These are phyloP conservation scores for Caranx melampygus DNA, from an alignment of 2,113 vertebrate genomes.

Conservation along the genomic window DNA sequence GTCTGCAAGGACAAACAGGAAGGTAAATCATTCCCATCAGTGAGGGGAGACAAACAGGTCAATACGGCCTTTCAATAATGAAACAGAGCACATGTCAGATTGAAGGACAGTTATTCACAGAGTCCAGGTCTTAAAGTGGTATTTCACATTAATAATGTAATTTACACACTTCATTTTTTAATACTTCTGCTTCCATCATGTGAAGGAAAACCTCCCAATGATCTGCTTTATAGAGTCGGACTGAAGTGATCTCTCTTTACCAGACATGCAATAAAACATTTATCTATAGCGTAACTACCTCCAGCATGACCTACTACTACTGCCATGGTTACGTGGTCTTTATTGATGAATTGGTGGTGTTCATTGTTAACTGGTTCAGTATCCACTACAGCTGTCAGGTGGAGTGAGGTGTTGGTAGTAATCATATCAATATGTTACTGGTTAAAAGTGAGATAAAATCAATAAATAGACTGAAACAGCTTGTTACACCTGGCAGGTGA, in stretches of 20 bases:
- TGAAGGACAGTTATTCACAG: constrained; percentile 26
- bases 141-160: not conserved
- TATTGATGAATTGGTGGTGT: too few species aligned
- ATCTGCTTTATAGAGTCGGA: not conserved
- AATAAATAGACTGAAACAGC: too few species aligned
- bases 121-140: constrained; percentile 14
- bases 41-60: constrained; percentile 74
- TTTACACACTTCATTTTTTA: not conserved
- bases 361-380: too few species aligned
- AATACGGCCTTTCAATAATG: constrained; percentile 77
- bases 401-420: too few species aligned
- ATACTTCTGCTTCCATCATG: too few species aligned
- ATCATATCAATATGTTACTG: too few species aligned
- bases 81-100: constrained; percentile 58
- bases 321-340: not conserved
- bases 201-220: not conserved
- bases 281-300: too few species aligned
- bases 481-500: too few species aligned
- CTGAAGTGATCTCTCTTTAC: not conserved
- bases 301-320: too few species aligned
- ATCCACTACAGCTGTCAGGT: too few species aligned
- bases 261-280: not conserved
- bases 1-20: constrained; percentile 63
- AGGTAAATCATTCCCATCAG: constrained; percentile 69
- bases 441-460: too few species aligned